These are phyloP conservation scores for Pygmarrhopalites habei DNA, from an alignment of 1,140 invertebrate genomes.

Conservation along the genomic window DNA sequence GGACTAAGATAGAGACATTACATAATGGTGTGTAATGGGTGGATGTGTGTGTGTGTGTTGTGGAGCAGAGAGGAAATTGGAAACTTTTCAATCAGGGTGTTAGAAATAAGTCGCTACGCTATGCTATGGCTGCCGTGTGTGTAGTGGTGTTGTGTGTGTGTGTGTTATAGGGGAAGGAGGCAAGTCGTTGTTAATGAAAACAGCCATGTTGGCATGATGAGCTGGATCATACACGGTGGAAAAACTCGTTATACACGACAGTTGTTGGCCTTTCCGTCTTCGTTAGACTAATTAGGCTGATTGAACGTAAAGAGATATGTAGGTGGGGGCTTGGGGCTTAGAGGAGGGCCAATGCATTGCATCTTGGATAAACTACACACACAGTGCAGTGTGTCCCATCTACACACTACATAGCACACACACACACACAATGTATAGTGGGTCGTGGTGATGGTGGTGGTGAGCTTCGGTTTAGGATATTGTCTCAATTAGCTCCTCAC, in stretches of 20 bases:
- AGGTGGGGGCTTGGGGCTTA: background rate
- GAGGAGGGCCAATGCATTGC: too few species aligned
- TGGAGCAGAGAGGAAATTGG: constrained; percentile 1
- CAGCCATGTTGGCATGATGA: constrained; percentile 23
- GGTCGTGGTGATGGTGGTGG: too few species aligned
- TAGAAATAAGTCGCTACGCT: too few species aligned
- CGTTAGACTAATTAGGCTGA: constrained; percentile 34
- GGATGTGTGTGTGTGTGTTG: background rate
- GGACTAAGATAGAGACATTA: too few species aligned
- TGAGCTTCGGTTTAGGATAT: constrained; percentile 4
- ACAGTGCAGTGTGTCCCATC: background rate
- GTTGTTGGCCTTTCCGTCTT: constrained; percentile 31
- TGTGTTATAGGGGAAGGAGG: constrained; percentile 8
- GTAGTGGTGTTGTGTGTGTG: background rate
- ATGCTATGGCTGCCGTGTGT: too few species aligned
- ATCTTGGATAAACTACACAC: background rate
- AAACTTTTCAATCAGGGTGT: constrained; percentile 15
- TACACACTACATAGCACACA: too few species aligned
- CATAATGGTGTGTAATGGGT: background rate
- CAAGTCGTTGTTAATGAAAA: constrained; percentile 25
- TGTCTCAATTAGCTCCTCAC: constrained; percentile 22
- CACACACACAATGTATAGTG: too few species aligned
- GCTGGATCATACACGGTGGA: background rate
- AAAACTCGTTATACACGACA: constrained; percentile 28
- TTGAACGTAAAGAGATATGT: constrained; percentile 31